Evolutionary conservation across 2,797 vertebrate genomes (phyloP).

Genomic region (Apodemus agrarius): DNA sequence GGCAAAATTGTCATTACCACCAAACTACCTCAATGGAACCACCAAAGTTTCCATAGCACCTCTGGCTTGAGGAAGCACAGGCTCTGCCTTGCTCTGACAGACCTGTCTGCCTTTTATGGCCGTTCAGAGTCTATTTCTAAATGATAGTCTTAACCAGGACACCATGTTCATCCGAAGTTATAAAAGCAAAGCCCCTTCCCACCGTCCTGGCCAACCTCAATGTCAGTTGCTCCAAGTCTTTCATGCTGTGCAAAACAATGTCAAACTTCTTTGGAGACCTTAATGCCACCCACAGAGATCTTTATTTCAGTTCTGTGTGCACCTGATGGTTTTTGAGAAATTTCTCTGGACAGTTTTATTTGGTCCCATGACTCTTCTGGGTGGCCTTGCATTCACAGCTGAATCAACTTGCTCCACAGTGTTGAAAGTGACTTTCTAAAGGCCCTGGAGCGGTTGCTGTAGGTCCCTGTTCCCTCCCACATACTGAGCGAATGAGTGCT

Average conservation of each 20-base stretch:
- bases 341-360: not conserved
- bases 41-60: not conserved
- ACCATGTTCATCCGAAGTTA: not conserved
- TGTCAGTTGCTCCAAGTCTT: too few relatives aligned
- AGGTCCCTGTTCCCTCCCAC: not conserved
- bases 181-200: not conserved
- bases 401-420: not conserved
- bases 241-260: not conserved
- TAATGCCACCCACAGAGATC: not conserved
- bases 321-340: not conserved
- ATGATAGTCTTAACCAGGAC: not conserved
- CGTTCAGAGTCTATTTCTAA: not conserved
- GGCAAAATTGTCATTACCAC: not conserved
- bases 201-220: not conserved
- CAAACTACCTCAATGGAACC: not conserved
- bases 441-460: not conserved
- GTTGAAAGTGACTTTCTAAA: not conserved
- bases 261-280: not conserved
- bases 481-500: not conserved
- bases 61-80: not conserved
- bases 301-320: not conserved
- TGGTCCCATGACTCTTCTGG: not conserved
- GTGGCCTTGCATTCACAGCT: not conserved
- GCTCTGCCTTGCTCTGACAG: not conserved
- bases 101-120: not conserved